Evolutionary conservation across 1,140 invertebrate genomes (phyloP), one percentile per base, ranked within the genome.

Genomic region (Bursaphelenchus mucronatus): DNA sequence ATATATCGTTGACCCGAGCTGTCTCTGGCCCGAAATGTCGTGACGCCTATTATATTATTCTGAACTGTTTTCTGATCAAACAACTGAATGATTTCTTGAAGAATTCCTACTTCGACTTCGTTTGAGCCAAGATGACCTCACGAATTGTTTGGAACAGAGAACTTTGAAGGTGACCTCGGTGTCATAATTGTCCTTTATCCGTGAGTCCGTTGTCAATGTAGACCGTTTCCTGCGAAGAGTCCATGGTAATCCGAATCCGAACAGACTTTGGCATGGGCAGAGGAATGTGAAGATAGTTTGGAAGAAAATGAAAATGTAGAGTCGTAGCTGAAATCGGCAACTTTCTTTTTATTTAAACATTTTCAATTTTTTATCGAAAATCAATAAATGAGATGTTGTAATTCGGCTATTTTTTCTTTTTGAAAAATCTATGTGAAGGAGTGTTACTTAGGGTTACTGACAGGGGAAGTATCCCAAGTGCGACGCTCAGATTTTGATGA

Each of bases 211-310:
- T 49, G 41, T 11, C 13, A 15, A 11, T 8, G 19, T 59, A 44
- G 47, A 46, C 5, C 49, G 49, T 50, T 30, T 30, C 49, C 19
- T 30, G 30, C 30, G 30, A 30, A 3, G 30, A 30, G 49, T 50
- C 49, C 15, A 15, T 3, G 49, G 15, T 17, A 30, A 50, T 50
- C 15, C 49, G 15, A 15, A 17, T 50, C 49, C 19, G 49, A 15
- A 15, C 5, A 30, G 15, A 5, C 49, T 50, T 30, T 50, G 53
- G 19, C 71, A 73, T 0, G 71, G 71, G 46, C 70, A 72, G 50
- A 75, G 63, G 8, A 65, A 17, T 17, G 69, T n/a, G 40, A 50
- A 55, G 9, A 73, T 51, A 8, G 68, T n/a, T n/a, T 30, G 4
- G 2, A 64, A 17, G 5, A 40, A 15, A 15, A 63, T 30, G 30